These are phyloP conservation scores for Rhizomys pruinosus DNA, from an alignment of 2,113 vertebrate species.

Conservation along the genomic window DNA sequence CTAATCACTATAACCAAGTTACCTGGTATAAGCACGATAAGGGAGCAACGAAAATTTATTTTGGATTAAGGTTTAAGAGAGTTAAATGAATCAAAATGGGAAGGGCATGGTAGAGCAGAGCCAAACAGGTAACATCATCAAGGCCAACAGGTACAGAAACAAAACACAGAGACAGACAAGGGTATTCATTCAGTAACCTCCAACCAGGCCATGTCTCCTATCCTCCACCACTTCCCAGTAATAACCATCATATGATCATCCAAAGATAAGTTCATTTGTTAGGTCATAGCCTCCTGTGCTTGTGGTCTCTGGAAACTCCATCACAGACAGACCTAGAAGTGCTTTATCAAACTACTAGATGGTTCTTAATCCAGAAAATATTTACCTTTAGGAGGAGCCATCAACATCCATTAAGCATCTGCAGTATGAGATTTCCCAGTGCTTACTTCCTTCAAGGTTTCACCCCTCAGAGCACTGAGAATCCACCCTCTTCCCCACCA, in stretches of 20 bases:
- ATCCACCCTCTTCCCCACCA: too few species aligned
- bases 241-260: not conserved
- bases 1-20: not conserved
- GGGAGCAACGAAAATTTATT: not conserved
- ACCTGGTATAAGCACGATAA: not conserved
- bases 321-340: not conserved
- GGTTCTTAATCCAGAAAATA: not conserved
- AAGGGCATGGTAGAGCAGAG: rapidly evolving
- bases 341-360: not conserved
- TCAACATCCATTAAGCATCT: not conserved
- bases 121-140: not conserved
- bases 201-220: not conserved
- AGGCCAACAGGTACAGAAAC: not conserved
- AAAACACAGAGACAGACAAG: not conserved
- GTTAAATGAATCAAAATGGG: not conserved
- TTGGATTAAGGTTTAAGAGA: not conserved
- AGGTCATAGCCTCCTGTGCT: not conserved
- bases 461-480: not conserved
- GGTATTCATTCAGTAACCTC: not conserved
- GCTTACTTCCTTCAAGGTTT: not conserved
- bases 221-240: not conserved
- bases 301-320: not conserved
- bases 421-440: not conserved
- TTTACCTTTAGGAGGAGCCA: not conserved
- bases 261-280: not conserved